Evolutionary conservation across 1,140 invertebrate species (phyloP), one percentile per base, ranked within the genome.

Genomic region (Macrobrachium rosenbergii): DNA sequence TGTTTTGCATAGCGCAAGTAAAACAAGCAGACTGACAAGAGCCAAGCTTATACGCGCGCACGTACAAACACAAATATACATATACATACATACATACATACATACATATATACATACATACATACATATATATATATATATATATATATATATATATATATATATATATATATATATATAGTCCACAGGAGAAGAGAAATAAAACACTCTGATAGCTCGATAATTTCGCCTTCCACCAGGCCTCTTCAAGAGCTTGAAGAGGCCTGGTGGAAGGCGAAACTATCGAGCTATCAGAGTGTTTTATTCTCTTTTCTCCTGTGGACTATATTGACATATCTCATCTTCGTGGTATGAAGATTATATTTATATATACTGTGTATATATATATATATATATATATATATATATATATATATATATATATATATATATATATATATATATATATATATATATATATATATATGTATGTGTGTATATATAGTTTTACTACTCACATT

Each of bases 21-120:
- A 37, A 37, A 37, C 28, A 37, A 37, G 28, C 28, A 37, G 28
- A 37, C 1, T 37, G 28, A 37, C 3, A 37, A 37, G 28, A 37
- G 28, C 28, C 3, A 37, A 37, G 3, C 28, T 37, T 37, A 3
- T 1, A 37, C 28, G 28, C 28, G 3, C 28, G 28, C 28, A 37
- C 28, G 1, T 3, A 37, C 28, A 37, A 37, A 37, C 28, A 37
- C n/a, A n/a, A n/a, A 76, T 76, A 21, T 76, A 76, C 45, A 76
- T 76, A 76, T 76, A 76, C 45, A 76, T 43, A 76, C 45, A 76
- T 76, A 76, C 37, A 77, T 52, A 59, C 52, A 78, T 60, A 78
- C 52, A 78, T 78, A 78, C 59, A 63, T 79, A 63, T 79, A 79
- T 79, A 79, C 62, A 79, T 79, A 79, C 37, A 79, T 62, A 63